Conservation (phyloP, 1,140 invertebrate genomes). For the Telenomus remus region DNA sequence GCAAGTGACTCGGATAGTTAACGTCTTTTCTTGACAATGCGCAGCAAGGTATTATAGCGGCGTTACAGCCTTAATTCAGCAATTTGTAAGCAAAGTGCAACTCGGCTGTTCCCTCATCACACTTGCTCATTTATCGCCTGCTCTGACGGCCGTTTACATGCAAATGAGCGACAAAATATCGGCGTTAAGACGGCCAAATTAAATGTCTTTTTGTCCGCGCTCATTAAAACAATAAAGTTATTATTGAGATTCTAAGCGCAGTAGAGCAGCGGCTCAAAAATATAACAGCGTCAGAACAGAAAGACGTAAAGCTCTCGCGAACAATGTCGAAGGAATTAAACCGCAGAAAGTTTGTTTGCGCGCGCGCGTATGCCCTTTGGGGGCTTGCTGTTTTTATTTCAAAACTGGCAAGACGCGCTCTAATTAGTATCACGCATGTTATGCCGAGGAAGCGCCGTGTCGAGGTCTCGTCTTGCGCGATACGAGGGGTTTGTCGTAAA, state of each 20-base stretch:
- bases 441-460: slow-evolving; percentile 59
- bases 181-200: slow-evolving; percentile 58
- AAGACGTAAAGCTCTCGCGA: slow-evolving; percentile 20
- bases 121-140: slow-evolving; percentile 54
- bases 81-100: slow-evolving; percentile 65
- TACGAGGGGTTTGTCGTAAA: slow-evolving; percentile 64
- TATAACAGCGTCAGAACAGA: no score
- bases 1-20: slow-evolving; percentile 38
- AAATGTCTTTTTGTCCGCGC: slow-evolving; percentile 51
- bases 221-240: slow-evolving; percentile 52
- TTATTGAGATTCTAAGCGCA: slow-evolving; percentile 30
- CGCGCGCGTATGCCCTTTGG: slow-evolving; percentile 6
- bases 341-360: slow-evolving; percentile 9
- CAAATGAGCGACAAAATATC: slow-evolving; percentile 61
- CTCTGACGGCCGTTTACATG: slow-evolving; percentile 61
- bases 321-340: slow-evolving; percentile 46
- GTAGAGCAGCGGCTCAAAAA: slow-evolving; percentile 29
- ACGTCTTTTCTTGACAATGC: slow-evolving; percentile 46
- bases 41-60: slow-evolving; percentile 57
- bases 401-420: slow-evolving; percentile 67
- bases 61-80: slow-evolving; percentile 62
- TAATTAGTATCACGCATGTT: slow-evolving; percentile 76
- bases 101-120: slow-evolving; percentile 49
- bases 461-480: slow-evolving; percentile 59
- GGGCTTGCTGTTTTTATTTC: slow-evolving; percentile 62